A percentile compares a stretch with the other conserved stretches of the same genome.
Evolutionary conservation across 2,888 invertebrate species (phyloP).

Genomic region (Pyrgus malvae): DNA sequence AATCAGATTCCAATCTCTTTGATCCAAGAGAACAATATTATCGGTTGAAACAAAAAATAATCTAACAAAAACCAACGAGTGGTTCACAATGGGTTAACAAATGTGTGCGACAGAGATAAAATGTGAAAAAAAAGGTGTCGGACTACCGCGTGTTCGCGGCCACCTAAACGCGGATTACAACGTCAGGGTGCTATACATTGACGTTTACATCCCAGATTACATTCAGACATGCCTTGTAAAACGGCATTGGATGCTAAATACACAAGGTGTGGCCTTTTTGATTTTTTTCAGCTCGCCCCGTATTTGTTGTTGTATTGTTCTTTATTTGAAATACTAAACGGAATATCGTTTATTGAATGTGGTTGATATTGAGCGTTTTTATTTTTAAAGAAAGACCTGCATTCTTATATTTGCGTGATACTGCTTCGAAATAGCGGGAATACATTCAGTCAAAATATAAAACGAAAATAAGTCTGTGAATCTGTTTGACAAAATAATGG

Average conservation of each 20-base stretch:
- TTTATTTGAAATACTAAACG: conserved; percentile 29
- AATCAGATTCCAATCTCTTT: conserved; percentile 55
- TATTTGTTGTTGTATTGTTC: conserved; percentile 28
- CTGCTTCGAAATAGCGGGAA: no score
- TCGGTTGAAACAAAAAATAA: conserved; percentile 54
- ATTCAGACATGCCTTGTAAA: conserved; percentile 34
- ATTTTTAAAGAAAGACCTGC: neutral
- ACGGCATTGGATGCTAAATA: conserved; percentile 41
- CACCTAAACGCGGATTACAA: conserved; percentile 38
- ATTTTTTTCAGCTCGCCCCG: conserved; percentile 17
- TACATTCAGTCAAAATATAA: no score
- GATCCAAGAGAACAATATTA: conserved; percentile 63
- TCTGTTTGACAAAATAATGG: no score
- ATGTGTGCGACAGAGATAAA: conserved; percentile 47
- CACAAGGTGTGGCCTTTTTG: conserved; percentile 23
- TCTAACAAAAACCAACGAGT: conserved; percentile 47
- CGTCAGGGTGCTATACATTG: conserved; percentile 42
- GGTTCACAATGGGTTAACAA: conserved; percentile 53
- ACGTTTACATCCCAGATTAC: conserved; percentile 40
- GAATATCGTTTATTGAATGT: conserved; percentile 29
- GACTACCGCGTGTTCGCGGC: conserved; percentile 36
- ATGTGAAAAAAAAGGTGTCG: conserved; percentile 35
- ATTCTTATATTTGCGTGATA: conserved; percentile 6
- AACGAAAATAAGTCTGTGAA: no score
- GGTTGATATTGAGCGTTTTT: conserved; percentile 21